Percentiles rank a stretch among this genome's conserved stretches.
These are phyloP conservation scores for Spicauda simplicius DNA, from an alignment of 2,888 invertebrate genomes.

Conservation along the genomic window DNA sequence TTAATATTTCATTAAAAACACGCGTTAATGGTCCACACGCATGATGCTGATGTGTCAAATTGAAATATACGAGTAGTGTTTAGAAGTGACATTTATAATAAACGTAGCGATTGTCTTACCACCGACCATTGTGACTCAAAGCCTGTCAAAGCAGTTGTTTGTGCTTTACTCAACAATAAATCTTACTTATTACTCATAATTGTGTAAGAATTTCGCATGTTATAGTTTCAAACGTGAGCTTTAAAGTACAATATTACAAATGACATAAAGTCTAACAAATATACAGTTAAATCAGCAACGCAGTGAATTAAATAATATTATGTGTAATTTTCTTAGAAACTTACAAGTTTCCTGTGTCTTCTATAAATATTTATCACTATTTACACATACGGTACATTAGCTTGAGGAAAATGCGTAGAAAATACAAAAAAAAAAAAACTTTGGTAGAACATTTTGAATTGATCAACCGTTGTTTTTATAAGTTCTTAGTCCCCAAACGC, in stretches of 20 bases:
- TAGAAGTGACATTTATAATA: conserved; percentile 61
- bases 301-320: not conserved
- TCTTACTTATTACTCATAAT: conserved; percentile 30
- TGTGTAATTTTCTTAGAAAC: conserved; percentile 20
- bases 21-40: conserved; percentile 49
- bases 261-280: not conserved
- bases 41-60: conserved; percentile 65
- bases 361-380: conserved; percentile 26
- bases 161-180: conserved; percentile 31
- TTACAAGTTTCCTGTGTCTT: conserved; percentile 39
- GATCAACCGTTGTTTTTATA: too few relatives aligned
- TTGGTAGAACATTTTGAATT: too few relatives aligned
- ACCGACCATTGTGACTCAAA: conserved; percentile 28
- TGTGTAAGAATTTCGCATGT: conserved; percentile 27
- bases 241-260: not conserved
- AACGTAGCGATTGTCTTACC: conserved; percentile 38
- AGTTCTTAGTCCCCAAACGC: too few relatives aligned
- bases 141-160: conserved; percentile 16
- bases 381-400: too few relatives aligned
- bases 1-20: conserved; percentile 66
- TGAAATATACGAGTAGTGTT: conserved; percentile 62
- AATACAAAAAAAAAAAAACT: too few relatives aligned
- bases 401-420: too few relatives aligned
- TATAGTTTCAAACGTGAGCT: conserved; percentile 7
- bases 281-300: not conserved